phyloP scores from a whole-genome alignment of 2,113 vertebrate genomes.

The Notarius quadriscutis region DNA sequence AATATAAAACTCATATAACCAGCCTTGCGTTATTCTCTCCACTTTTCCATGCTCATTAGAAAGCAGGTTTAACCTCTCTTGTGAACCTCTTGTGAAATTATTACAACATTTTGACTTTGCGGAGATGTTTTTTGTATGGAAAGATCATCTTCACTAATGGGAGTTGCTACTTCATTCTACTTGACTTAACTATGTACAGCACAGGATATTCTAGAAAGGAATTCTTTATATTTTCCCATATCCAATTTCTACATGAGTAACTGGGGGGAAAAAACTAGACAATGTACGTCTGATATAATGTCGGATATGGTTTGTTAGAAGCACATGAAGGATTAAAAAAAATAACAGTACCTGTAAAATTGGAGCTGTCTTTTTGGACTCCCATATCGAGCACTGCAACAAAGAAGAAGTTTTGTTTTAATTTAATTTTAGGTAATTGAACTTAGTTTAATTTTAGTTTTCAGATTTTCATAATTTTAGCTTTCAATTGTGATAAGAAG shows the following conservation, averaged over 20 bases:
- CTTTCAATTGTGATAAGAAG: background rate
- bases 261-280: background rate
- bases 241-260: background rate
- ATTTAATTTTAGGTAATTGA: background rate
- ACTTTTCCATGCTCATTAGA: background rate
- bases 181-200: background rate
- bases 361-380: constrained; percentile 89
- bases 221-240: background rate
- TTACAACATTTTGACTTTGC: constrained; percentile 5
- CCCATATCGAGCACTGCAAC: constrained; percentile 75
- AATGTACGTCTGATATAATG: background rate
- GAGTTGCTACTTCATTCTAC: background rate
- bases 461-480: background rate
- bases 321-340: background rate
- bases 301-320: background rate
- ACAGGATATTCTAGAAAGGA: background rate
- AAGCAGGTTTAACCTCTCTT: background rate
- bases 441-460: background rate
- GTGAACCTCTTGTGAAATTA: background rate
- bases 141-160: background rate
- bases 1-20: constrained; percentile 49
- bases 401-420: background rate
- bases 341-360: constrained; percentile 82
- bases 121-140: background rate
- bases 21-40: constrained; percentile 15